Base-by-base conservation (phyloP, 1,140 invertebrate species). In the Carposina sasakii region DNA sequence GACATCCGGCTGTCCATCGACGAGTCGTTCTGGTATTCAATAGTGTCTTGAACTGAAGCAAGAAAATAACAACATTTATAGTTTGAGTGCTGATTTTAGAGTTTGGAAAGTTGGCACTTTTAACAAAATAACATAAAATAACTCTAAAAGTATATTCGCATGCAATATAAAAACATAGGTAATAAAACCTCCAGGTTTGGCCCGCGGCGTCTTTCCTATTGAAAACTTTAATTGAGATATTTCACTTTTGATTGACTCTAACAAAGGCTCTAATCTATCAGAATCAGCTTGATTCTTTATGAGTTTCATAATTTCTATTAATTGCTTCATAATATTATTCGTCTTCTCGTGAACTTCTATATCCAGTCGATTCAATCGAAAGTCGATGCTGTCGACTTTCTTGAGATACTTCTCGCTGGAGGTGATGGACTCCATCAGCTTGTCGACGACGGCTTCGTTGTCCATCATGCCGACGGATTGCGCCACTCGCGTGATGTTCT, bases 331-430 rank as follows among this genome's bases (percentile, higher is more conserved):
- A 41, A 83, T 79, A 2, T 48, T 60, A 34, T 81, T 75, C 0
- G 79, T 71, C 58, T 81, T 83, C 36, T 83, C 77, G 31, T 83
- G 79, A 5, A 83, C 58, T 62, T 81, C 79, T 37, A 79, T 78
- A 46, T 83, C 77, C 21, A 83, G 46, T 30, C 79, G 63, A 31
- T 81, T 83, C 23, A 83, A 52, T 63, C 73, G 65, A 36, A 81
- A 83, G 40, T 83, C 79, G 15, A 83, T 76, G 33, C 69, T 73
- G 17, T 79, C 76, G 12, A 81, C 57, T 63, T 78, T 78, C 46
- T 76, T 79, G 12, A 83, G 52, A 57, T 79, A 79, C 51, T 72
- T 79, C 56, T 83, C 76, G 44, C 77, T 83, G 3, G 74, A 72
- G 4, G 74, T 69, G 31, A 83, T 72, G 0, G 66, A 71, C 3